A percentile compares a stretch with the other conserved stretches of the same genome.
phyloP scores from a whole-genome alignment of 2,113 vertebrate species.

The Syrrhaptes paradoxus region DNA sequence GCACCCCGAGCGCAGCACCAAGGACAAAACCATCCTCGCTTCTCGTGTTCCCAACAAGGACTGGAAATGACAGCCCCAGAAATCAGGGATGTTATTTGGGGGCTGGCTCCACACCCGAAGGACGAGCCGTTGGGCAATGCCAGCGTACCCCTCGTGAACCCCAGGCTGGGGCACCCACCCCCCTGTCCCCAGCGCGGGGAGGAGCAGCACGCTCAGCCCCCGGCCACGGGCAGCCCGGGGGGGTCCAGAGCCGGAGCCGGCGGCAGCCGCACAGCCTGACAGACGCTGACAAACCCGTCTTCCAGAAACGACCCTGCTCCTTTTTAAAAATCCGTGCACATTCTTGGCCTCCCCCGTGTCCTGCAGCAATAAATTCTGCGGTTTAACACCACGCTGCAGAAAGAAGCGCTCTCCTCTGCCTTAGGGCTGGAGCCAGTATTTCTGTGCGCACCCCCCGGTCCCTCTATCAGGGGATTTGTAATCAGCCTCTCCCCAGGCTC shows the following conservation, averaged over 20 bases:
- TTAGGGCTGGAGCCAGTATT: neutral
- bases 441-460: neutral
- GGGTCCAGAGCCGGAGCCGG: accelerated
- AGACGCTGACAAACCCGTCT: neutral
- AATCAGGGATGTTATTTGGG: neutral
- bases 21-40: accelerated
- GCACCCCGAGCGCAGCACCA: accelerated
- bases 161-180: neutral
- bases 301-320: neutral
- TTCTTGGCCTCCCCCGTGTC: neutral
- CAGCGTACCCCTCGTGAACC: accelerated
- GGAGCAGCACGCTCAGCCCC: accelerated
- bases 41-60: accelerated
- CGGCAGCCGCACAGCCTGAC: neutral
- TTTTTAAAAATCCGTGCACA: neutral
- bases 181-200: accelerated
- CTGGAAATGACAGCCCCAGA: neutral
- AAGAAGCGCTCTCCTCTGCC: neutral
- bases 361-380: neutral
- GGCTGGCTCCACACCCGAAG: accelerated
- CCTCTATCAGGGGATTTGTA: neutral
- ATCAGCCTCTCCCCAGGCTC: neutral
- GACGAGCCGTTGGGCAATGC: accelerated
- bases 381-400: neutral
- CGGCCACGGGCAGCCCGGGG: neutral